Conservation (phyloP, 2,797 vertebrate species). For the Rhinichthys osculus region DNA sequence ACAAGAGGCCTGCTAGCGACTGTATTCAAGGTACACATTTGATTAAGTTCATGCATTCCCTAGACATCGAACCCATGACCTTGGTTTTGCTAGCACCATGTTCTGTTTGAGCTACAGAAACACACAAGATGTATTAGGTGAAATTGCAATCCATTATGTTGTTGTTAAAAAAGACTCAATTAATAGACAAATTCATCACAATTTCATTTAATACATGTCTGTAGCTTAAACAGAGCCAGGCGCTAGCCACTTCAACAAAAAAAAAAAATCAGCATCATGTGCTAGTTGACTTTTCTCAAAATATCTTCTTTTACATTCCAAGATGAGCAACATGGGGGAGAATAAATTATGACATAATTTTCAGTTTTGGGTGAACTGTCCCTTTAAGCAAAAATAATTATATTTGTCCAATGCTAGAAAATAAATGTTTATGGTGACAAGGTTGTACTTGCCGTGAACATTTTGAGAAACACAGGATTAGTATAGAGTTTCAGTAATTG, state of each 20-base stretch:
- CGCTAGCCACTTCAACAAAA: background rate
- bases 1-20: no score
- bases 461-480: background rate
- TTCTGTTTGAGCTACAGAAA: background rate
- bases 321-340: background rate
- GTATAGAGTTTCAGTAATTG: background rate
- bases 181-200: background rate
- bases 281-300: background rate
- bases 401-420: background rate
- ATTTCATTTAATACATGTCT: background rate
- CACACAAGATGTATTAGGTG: background rate
- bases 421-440: background rate
- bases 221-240: background rate
- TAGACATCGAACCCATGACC: background rate
- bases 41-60: background rate
- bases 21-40: background rate
- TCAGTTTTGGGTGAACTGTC: background rate
- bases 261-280: background rate
- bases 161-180: background rate
- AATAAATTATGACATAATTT: background rate
- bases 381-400: background rate
- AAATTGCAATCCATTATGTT: background rate
- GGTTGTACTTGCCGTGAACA: background rate
- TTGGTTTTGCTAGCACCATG: background rate
- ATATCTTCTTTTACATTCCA: background rate